Evolutionary conservation across 2,113 vertebrate genomes (phyloP), one percentile per base, ranked within the genome.

Genomic region (Perognathus longimembris): DNA sequence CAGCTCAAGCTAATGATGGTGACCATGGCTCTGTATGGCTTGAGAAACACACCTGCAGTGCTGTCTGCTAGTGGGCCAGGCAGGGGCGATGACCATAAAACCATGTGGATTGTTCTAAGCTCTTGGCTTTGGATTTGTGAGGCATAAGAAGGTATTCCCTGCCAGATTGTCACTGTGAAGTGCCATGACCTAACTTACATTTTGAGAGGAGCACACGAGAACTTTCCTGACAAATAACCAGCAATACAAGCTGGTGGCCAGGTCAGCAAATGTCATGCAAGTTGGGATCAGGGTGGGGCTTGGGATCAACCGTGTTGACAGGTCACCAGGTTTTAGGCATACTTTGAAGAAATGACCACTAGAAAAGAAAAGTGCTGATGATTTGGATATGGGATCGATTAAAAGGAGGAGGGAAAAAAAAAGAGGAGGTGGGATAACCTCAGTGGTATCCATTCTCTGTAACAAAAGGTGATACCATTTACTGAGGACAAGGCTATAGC

Each of bases 31-130:
- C 1, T 40, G 26, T 42, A 21, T 30, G 38, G 32, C 9, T 22
- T 14, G 6, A 15, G 32, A n/a, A 24, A 24, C 12, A 1, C 32
- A 32, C 6, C 24, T 38, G 17, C 15, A 70, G 9, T 22, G 5
- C 5, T n/a, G 32, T 63, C 15, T 4, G n/a, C 57, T 36, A 12
- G 26, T 21, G 32, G 67, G n/a, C n/a, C 4, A 9, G 38, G 32
- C 26, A 0, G 1, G 22, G 8, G 2, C 63, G 21, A 22, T 2
- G 28, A 24, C n/a, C n/a, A 38, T 11, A 5, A 5, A 32, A 38
- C 17, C 30, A 6, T 22, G 42, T 1, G n/a, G 28, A 15, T 22
- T 87, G 17, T 73, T 40, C 28, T n/a, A 64, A 86, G 88, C 57
- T 59, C 7, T 63, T 57, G 66, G 36, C n/a, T 59, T 59, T 71